Evolutionary conservation across 1,140 invertebrate genomes (phyloP), one percentile per base, ranked within the genome.

Genomic region (Sycobia sp.): DNA sequence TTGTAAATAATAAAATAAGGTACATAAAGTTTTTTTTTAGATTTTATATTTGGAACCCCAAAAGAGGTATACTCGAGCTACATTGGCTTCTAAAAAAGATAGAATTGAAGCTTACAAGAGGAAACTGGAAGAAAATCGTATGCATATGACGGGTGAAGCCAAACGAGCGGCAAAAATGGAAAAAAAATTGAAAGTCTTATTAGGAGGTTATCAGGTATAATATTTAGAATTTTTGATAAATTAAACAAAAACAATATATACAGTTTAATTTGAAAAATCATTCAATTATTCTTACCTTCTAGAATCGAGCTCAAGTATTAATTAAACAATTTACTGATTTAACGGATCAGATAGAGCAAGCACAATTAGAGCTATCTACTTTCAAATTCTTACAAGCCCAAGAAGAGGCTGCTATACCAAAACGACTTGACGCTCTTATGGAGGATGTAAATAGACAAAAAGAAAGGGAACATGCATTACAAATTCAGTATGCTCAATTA

Each of bases 91-190:
- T 65, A 98, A 98, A 78, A 98, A 97, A 77, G 96, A 98, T 76
- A 86, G 94, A 47, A 86, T 98, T 34, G 96, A 99, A 80, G 96
- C 94, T 0, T 87, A 91, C 0, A 95, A 98, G 74, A 96, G 97
- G 73, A 84, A 91, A 68, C 81, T 99, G 8, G 96, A 98, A 80
- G 91, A 91, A 74, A 99, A 98, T 82, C 85, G 95, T 70, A 87
- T 86, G 54, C 94, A 96, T 73, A 98, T 98, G 96, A 92, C 92
- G 10, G 91, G 89, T 65, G 95, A 98, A 82, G 96, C 96, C 0
- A 98, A 98, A 82, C 88, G 91, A 62, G 97, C 96, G 49, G 93
- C 92, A 0, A 99, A 99, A 84, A 90, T 98, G 84, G 97, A 99
- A 79, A 99, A 98, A 76, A 99, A 98, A 83, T 82, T 99, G 1